Evolutionary conservation across 2,113 vertebrate species (phyloP).

Genomic region (Passer domesticus): DNA sequence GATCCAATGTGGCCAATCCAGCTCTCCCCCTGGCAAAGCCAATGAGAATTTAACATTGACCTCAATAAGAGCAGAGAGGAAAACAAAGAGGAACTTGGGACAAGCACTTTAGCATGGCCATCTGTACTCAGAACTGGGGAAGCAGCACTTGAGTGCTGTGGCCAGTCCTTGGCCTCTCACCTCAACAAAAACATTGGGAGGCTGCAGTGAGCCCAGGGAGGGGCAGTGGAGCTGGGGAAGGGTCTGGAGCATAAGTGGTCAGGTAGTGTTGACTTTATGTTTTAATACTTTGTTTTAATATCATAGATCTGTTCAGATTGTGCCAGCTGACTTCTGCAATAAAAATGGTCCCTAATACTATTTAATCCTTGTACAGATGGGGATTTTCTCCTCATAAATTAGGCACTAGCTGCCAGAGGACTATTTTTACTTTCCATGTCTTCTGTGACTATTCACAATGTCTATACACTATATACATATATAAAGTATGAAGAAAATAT

Average conservation of each 20-base stretch:
- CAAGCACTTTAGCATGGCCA: background rate
- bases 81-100: background rate
- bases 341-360: background rate
- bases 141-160: accelerated
- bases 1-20: background rate
- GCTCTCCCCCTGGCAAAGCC: background rate
- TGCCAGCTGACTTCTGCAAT: background rate
- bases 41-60: accelerated
- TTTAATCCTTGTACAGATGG: background rate
- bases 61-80: background rate
- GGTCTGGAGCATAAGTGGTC: background rate
- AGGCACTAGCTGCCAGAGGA: background rate
- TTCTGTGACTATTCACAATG: background rate
- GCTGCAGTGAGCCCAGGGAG: background rate
- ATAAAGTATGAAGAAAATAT: background rate
- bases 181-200: background rate
- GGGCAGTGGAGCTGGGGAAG: background rate
- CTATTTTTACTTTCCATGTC: background rate
- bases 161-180: background rate
- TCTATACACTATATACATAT: background rate
- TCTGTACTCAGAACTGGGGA: too few relatives aligned
- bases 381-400: background rate
- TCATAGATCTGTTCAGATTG: background rate
- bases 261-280: background rate
- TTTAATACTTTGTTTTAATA: background rate